Evolutionary conservation across 2,113 vertebrate species (phyloP), one percentile per base, ranked within the genome.

Genomic region (Petroica traversi): DNA sequence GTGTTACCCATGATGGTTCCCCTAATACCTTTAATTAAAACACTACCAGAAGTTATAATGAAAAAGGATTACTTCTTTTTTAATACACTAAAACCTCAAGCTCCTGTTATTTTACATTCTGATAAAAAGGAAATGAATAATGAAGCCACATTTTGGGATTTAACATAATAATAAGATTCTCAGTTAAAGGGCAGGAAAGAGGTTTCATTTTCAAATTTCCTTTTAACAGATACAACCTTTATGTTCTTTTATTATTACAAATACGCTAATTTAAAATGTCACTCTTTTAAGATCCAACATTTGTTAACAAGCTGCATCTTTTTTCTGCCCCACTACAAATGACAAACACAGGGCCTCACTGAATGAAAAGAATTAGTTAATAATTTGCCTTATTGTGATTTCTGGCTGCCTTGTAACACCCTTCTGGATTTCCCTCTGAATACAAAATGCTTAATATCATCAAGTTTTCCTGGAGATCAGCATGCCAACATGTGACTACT

Each of bases 21-120:
- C 40, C 77, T 94, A 97, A 96, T 88, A 83, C 64, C 80, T 95
- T 95, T 92, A 97, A 95, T 97, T 95, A 97, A 96, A 96, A 84
- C 88, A 93, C 79, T 92, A 96, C 59, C 77, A 96, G 86, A 93
- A 94, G 77, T 91, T 75, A 77, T 75, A 93, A 96, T 79, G 84
- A 96, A 96, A 97, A 97, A n/a, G 77, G 86, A 92, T 95, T 96
- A 88, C 22, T 66, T 74, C 43, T 80, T 88, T 88, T 89, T 68
- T 49, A 91, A 91, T 81, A 76, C 58, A 49, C 54, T 96, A 92
- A 93, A 84, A 78, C 68, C 82, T 93, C 46, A 33, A 93, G 76
- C 77, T 94, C 62, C 49, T 85, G 41, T 85, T 94, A 87, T 73
- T 94, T 92, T 71, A 87, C 74, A 91, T 92, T 89, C 76, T 68